Evolutionary conservation across 2,797 vertebrate species (phyloP).

Genomic region (Dipus sagitta): DNA sequence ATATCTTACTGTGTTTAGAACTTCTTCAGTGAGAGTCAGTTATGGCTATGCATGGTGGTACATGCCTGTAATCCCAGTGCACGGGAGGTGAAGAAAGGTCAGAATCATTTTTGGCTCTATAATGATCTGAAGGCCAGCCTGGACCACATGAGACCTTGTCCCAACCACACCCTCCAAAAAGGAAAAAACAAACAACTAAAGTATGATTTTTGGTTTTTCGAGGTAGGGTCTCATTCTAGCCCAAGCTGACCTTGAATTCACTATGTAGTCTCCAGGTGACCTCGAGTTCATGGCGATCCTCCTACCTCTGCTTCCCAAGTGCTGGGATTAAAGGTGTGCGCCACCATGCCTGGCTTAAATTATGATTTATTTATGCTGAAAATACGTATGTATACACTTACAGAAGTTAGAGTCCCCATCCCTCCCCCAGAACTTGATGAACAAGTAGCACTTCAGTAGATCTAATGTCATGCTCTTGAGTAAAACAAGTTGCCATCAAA

Average conservation of each 20-base stretch:
- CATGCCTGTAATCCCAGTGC: not conserved
- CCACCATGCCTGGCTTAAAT: too few relatives aligned
- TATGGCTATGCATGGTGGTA: not conserved
- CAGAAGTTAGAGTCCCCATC: not conserved
- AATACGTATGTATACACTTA: not conserved
- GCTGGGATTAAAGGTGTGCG: too few relatives aligned
- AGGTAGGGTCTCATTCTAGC: too few relatives aligned
- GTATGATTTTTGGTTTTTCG: too few relatives aligned
- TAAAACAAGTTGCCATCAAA: conserved; percentile 46
- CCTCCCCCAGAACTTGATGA: too few relatives aligned
- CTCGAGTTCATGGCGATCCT: too few relatives aligned
- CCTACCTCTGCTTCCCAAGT: too few relatives aligned
- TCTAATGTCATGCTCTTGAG: not conserved
- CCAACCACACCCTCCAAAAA: not conserved
- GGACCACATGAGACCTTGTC: not conserved
- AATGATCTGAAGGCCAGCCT: not conserved
- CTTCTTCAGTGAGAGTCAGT: not conserved
- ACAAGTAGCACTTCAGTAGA: not conserved
- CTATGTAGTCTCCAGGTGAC: too few relatives aligned
- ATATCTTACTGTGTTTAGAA: conserved; percentile 39
- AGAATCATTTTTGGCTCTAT: too few relatives aligned
- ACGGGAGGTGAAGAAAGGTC: not conserved
- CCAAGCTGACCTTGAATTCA: too few relatives aligned
- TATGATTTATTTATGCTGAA: not conserved
- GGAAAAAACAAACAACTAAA: too few relatives aligned